These are phyloP conservation scores for Pteropus rufus DNA, from an alignment of 2,797 vertebrate genomes.

Conservation along the genomic window DNA sequence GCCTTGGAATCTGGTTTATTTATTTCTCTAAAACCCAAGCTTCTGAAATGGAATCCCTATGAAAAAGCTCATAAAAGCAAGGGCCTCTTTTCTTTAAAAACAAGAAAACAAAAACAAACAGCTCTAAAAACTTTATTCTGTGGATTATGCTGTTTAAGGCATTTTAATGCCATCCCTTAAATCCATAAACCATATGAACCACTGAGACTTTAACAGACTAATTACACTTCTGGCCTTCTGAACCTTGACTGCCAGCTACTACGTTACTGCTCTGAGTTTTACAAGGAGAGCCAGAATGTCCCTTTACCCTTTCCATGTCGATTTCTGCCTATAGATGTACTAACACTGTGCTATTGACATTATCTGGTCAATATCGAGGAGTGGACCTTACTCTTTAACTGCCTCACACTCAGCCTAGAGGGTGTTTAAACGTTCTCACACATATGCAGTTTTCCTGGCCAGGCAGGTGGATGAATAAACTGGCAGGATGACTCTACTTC, in stretches of 20 bases:
- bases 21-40: constrained; percentile 18
- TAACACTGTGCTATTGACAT: neutral
- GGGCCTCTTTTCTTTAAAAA: neutral
- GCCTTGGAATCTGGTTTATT: neutral
- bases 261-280: neutral
- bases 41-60: neutral
- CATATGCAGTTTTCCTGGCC: neutral
- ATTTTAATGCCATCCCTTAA: neutral
- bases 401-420: fast-evolving
- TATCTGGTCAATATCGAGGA: neutral
- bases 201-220: neutral
- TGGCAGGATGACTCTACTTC: neutral
- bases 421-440: neutral
- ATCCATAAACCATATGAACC: neutral
- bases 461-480: neutral
- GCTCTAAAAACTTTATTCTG: neutral
- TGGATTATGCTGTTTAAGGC: neutral
- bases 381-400: neutral
- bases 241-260: neutral
- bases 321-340: neutral
- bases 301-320: neutral
- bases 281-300: neutral
- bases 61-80: neutral
- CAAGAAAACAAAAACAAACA: neutral
- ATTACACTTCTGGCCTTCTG: neutral